phyloP scores from a whole-genome alignment of 2,797 vertebrate species.

The Rhinella marina region DNA sequence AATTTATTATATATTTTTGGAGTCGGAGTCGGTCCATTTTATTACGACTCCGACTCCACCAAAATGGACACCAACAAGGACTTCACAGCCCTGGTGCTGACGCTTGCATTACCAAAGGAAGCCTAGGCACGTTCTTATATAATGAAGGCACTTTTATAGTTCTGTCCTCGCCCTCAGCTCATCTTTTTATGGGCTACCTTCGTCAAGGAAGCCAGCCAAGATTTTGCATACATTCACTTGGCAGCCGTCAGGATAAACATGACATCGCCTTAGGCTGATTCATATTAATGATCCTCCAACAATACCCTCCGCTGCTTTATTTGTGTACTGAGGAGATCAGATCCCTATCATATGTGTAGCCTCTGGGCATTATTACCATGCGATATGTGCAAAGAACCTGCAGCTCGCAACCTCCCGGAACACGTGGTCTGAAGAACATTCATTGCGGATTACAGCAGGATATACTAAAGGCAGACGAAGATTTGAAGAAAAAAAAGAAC shows the following conservation, averaged over 20 bases:
- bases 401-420: background rate
- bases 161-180: background rate
- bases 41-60: too few species aligned
- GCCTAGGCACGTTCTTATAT: too few species aligned
- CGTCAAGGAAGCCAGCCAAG: background rate
- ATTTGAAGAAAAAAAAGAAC: background rate
- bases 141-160: background rate
- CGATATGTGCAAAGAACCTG: background rate
- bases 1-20: too few species aligned
- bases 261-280: constrained; percentile 3
- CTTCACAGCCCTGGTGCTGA: too few species aligned
- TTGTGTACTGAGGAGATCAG: constrained; percentile 2
- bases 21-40: too few species aligned
- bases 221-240: background rate
- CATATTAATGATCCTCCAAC: constrained; percentile 24
- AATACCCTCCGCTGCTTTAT: constrained; percentile 22
- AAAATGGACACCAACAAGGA: too few species aligned
- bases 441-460: background rate
- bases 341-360: background rate
- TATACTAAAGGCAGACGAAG: background rate
- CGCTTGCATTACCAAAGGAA: too few species aligned
- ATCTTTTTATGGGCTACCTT: background rate
- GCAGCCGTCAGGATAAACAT: background rate
- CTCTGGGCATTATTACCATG: background rate
- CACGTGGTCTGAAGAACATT: background rate